Conservation (phyloP, 1,140 invertebrate species). For the Heliconius hewitsoni region DNA sequence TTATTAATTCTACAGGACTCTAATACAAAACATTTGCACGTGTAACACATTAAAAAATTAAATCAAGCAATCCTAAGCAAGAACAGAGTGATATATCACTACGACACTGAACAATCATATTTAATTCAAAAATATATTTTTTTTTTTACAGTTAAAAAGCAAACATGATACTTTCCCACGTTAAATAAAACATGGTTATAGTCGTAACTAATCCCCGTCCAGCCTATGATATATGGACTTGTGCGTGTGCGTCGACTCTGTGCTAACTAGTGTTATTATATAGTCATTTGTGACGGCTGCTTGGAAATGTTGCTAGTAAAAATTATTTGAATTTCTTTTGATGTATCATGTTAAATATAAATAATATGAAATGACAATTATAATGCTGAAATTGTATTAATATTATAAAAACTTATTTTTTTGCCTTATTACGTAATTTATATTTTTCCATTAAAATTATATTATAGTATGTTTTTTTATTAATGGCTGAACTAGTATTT, state of each 20-base stretch:
- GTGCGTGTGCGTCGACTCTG: conserved; percentile 49
- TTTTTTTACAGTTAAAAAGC: background rate
- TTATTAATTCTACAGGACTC: no score
- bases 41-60: no score
- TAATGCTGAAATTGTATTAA: no score
- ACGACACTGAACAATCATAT: background rate
- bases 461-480: no score
- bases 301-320: conserved; percentile 43
- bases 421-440: no score
- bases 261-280: conserved; percentile 65
- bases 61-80: background rate
- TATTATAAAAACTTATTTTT: no score
- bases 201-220: conserved; percentile 65
- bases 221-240: conserved; percentile 74
- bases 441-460: no score
- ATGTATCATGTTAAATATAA: no score
- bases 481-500: no score
- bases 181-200: conserved; percentile 66
- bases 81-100: background rate
- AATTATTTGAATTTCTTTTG: conserved; percentile 38
- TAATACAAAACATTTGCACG: no score
- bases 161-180: conserved; percentile 41
- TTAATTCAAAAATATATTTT: background rate
- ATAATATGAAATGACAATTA: no score
- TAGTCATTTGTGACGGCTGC: conserved; percentile 60